These are phyloP conservation scores for Prietella phreatophila DNA, from an alignment of 2,113 vertebrate genomes.

Conservation along the genomic window DNA sequence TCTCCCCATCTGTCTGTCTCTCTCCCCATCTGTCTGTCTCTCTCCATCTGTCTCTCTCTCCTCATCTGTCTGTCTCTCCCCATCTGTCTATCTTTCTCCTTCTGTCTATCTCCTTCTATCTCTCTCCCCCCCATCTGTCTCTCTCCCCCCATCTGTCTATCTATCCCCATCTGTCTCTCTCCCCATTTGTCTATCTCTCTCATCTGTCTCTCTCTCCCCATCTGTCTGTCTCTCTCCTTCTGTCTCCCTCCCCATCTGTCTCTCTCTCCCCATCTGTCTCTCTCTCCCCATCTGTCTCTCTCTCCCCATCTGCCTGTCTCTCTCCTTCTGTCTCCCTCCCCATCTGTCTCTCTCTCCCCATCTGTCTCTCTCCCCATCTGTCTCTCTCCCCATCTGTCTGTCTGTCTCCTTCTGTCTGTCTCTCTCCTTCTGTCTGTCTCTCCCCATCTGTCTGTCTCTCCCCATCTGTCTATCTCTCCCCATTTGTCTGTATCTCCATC, in stretches of 20 bases:
- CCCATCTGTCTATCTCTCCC: too few species aligned
- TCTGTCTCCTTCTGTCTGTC: too few species aligned
- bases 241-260: slow-evolving; percentile 58
- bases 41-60: not conserved
- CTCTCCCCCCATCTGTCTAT: slow-evolving; percentile 40
- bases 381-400: too few species aligned
- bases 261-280: not conserved
- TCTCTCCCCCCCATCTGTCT: not conserved
- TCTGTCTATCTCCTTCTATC: not conserved
- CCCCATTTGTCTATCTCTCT: not conserved
- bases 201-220: not conserved
- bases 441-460: too few species aligned
- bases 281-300: slow-evolving; percentile 61
- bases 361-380: slow-evolving; percentile 63
- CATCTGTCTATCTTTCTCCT: slow-evolving; percentile 58
- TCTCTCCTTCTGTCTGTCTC: too few species aligned
- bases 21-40: too few species aligned
- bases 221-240: not conserved
- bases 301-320: slow-evolving; percentile 7
- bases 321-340: not conserved
- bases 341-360: not conserved
- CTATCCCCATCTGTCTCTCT: slow-evolving; percentile 62
- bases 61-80: slow-evolving; percentile 53
- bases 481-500: too few species aligned
- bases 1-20: slow-evolving; percentile 63